These are phyloP conservation scores for Formica aserva DNA, from an alignment of 2,888 invertebrate genomes.

Conservation along the genomic window DNA sequence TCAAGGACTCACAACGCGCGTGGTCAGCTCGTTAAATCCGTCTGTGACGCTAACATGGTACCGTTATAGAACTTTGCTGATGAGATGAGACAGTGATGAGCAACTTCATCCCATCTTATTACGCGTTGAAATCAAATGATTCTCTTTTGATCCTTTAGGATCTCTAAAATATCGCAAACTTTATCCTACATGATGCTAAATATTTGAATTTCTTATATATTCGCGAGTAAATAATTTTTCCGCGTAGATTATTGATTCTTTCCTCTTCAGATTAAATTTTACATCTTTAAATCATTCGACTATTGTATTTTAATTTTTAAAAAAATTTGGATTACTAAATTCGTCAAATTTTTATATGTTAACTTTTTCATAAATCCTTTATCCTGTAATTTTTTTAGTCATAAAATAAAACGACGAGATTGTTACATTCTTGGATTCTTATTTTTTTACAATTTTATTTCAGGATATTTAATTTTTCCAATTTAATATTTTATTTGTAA, in stretches of 20 bases:
- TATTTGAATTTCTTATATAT: not conserved
- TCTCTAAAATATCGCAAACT: not conserved
- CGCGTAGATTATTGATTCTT: not conserved
- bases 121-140: not conserved
- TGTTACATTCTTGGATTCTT: not conserved
- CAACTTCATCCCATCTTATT: constrained; percentile 2
- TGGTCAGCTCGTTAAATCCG: constrained; percentile 92
- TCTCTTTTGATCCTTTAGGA: not conserved
- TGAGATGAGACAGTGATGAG: constrained; percentile 23
- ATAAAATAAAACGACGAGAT: not conserved
- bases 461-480: not conserved
- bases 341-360: not conserved
- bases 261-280: not conserved
- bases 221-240: not conserved
- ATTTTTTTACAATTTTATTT: not conserved
- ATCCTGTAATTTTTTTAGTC: not conserved
- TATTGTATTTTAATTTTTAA: not conserved
- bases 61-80: constrained; percentile 34
- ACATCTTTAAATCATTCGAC: not conserved
- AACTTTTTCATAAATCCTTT: not conserved
- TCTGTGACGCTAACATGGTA: constrained; percentile 93
- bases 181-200: not conserved
- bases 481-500: not conserved
- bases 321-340: not conserved
- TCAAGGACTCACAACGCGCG: constrained; percentile 93